Conservation (phyloP, 1,140 invertebrate species). For the Babylonia areolata region DNA sequence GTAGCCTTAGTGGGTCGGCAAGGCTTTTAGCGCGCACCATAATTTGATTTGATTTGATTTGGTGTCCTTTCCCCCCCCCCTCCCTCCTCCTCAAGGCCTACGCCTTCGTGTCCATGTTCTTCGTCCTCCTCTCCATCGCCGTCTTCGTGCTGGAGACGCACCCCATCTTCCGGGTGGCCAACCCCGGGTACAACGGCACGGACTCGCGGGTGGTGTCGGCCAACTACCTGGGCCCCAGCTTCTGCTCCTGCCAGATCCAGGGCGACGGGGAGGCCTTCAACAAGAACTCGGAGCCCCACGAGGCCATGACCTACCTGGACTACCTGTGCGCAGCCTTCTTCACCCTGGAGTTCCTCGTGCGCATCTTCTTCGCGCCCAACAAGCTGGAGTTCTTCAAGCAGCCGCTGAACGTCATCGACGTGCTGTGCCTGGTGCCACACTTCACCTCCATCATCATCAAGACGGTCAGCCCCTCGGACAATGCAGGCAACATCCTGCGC, state of each 20-base stretch:
- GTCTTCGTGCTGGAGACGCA: conserved; percentile 73
- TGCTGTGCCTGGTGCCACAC: conserved; percentile 72
- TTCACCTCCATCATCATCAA: conserved; percentile 69
- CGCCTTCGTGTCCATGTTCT: conserved; percentile 71
- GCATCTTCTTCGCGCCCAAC: conserved; percentile 66
- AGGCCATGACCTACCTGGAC: conserved; percentile 67
- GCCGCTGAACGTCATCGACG: conserved; percentile 71
- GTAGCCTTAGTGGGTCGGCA: too few relatives aligned
- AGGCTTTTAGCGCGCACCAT: too few relatives aligned
- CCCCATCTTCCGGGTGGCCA: conserved; percentile 61
- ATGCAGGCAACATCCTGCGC: conserved; percentile 59
- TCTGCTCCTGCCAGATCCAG: conserved; percentile 59
- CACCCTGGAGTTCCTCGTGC: conserved; percentile 62
- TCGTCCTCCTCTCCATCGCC: conserved; percentile 71
- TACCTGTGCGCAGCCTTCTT: conserved; percentile 71
- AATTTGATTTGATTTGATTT: too few relatives aligned
- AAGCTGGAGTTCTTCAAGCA: conserved; percentile 64
- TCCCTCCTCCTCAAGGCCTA: conserved; percentile 61
- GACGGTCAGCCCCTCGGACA: conserved; percentile 57
- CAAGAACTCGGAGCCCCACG: conserved; percentile 61
- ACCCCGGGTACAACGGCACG: conserved; percentile 45
- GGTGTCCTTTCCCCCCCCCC: too few relatives aligned
- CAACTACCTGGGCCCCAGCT: conserved; percentile 37
- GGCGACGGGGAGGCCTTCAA: conserved; percentile 43
- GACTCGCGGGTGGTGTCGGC: conserved; percentile 47